Evolutionary conservation across 2,113 vertebrate species (phyloP), one percentile per base, ranked within the genome.

Genomic region (Lepisosteus osseus): DNA sequence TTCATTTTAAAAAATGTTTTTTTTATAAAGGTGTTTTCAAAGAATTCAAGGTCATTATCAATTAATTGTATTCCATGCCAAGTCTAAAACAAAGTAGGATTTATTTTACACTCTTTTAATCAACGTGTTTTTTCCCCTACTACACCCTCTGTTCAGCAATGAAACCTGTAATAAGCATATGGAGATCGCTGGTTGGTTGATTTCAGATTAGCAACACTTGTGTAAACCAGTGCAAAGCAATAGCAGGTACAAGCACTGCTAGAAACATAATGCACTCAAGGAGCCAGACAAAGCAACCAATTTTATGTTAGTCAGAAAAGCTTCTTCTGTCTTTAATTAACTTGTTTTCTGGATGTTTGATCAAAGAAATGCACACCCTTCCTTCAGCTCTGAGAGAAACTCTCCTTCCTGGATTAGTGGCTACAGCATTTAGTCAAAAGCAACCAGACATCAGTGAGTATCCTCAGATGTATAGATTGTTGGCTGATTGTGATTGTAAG

Each of bases 371-470:
- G 78, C 62, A 80, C 65, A 68, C 54, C 42, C 54, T 78, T 65
- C 66, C 62, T 72, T 69, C 70, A 54, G 70, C 71, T 29, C 61
- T 82, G 59, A 79, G 17, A 76, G 77, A 83, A 72, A 51, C 62
- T 17, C 67, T 76, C 61, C 64, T 78, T 7, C 72, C 72, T 41
- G 73, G 74, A 54, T 55, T 84, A 71, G 66, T 73, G 61, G 77
- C 41, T 59, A 65, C 15, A 61, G 55, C 68, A 9, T 65, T 74
- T 61, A 76, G 15, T 51, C 61, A 75, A 43, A 44, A 41, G 55
- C n/a, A 56, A 54, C 68, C 68, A 65, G 72, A 69, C 70, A 65
- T 69, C 69, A 74, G 74, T 77, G 63, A 74, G 70, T 75, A 64
- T 72, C 29, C 29, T 29, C 29, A 29, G 29, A 29, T 29, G 29